Evolutionary conservation across 2,888 invertebrate species (phyloP).

Genomic region (Mayetiola destructor): DNA sequence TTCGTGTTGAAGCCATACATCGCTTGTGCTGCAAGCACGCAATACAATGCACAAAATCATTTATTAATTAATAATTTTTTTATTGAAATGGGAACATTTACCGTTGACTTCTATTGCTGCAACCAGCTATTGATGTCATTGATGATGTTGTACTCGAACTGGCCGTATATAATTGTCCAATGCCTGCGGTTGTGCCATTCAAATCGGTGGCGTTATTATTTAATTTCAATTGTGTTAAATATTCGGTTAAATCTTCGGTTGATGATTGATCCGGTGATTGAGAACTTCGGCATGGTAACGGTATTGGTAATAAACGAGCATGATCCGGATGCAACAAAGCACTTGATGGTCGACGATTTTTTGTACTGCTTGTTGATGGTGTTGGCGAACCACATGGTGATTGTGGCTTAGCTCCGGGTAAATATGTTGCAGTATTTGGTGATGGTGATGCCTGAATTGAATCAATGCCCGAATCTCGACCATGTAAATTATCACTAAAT

Average conservation of each 20-base stretch:
- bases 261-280: constrained; percentile 34
- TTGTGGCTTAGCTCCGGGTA: constrained; percentile 25
- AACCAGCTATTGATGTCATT: constrained; percentile 38
- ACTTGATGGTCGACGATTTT: constrained; percentile 40
- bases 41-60: background rate
- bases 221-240: constrained; percentile 27
- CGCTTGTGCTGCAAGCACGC: constrained; percentile 27
- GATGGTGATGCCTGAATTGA: constrained; percentile 52
- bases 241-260: constrained; percentile 36
- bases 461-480: constrained; percentile 55
- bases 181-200: constrained; percentile 22
- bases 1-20: constrained; percentile 35
- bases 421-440: constrained; percentile 27
- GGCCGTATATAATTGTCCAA: constrained; percentile 34
- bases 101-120: constrained; percentile 31
- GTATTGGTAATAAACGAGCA: constrained; percentile 43
- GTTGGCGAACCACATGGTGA: constrained; percentile 34
- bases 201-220: constrained; percentile 16
- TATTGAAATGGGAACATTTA: constrained; percentile 18
- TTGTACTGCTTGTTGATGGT: constrained; percentile 26
- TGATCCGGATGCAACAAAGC: constrained; percentile 54
- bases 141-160: constrained; percentile 46
- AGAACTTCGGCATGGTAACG: constrained; percentile 26
- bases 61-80: background rate
- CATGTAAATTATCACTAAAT: constrained; percentile 35